These are phyloP conservation scores for Ptilodon capucinus DNA, from an alignment of 2,888 invertebrate genomes.

Conservation along the genomic window DNA sequence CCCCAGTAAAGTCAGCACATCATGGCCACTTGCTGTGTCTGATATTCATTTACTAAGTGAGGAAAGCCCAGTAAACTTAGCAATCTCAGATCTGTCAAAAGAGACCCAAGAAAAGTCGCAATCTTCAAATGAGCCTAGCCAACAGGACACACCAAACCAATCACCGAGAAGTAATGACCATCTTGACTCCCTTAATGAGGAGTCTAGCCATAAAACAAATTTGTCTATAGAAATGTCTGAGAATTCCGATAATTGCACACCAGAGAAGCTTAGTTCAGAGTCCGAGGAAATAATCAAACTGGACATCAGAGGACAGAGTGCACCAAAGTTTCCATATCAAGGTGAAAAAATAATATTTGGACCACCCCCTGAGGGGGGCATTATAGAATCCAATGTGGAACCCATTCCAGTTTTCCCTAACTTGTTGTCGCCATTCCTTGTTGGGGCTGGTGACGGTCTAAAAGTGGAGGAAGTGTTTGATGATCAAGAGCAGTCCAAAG, in stretches of 20 bases:
- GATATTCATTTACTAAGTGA: constrained; percentile 66
- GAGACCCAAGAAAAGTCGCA: constrained; percentile 35
- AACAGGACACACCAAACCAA: constrained; percentile 38
- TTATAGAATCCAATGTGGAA: constrained; percentile 53
- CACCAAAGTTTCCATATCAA: constrained; percentile 59
- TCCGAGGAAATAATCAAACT: constrained; percentile 78
- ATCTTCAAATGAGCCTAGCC: constrained; percentile 25
- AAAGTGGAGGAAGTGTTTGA: constrained; percentile 59
- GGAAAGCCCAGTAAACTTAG: constrained; percentile 70
- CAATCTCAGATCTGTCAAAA: constrained; percentile 61
- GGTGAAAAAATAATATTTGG: constrained; percentile 73
- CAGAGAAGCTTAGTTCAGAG: constrained; percentile 52
- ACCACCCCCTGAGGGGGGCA: constrained; percentile 67
- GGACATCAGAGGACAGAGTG: constrained; percentile 73
- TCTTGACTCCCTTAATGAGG: constrained; percentile 67
- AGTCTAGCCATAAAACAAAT: constrained; percentile 44
- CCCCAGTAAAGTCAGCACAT: constrained; percentile 54
- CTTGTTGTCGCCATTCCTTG: constrained; percentile 66
- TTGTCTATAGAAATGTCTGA: constrained; percentile 36
- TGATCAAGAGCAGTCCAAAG: constrained; percentile 32
- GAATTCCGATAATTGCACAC: constrained; percentile 40
- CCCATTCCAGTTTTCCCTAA: constrained; percentile 62
- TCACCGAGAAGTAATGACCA: constrained; percentile 61
- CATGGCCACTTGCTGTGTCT: constrained; percentile 58
- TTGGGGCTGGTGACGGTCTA: constrained; percentile 53